Evolutionary conservation across 2,888 invertebrate genomes (phyloP).

Genomic region (Agapostemon virescens): DNA sequence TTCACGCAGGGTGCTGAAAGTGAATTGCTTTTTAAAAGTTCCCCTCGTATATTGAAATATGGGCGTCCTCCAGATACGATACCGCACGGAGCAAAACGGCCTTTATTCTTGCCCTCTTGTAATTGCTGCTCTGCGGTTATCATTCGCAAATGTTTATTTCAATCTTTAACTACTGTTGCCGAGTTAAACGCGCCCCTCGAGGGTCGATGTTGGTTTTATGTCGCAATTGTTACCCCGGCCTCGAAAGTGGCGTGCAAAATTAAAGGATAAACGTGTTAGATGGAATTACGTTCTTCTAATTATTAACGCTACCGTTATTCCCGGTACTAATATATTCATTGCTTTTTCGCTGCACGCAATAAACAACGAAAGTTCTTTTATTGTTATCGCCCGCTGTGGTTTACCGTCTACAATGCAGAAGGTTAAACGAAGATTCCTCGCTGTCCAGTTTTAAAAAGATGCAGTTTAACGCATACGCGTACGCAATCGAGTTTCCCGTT

Average conservation of each 20-base stretch:
- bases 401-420: background rate
- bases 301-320: conserved; percentile 13
- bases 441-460: background rate
- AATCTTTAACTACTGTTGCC: conserved; percentile 37
- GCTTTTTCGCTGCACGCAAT: background rate
- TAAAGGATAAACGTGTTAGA: conserved; percentile 6
- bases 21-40: conserved; percentile 60
- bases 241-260: background rate
- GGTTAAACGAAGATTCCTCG: background rate
- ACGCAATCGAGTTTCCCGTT: background rate
- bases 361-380: background rate
- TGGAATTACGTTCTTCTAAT: background rate
- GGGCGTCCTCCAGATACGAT: conserved; percentile 38
- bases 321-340: background rate
- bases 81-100: conserved; percentile 26
- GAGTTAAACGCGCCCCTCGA: conserved; percentile 9
- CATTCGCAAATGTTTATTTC: conserved; percentile 50
- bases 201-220: conserved; percentile 18
- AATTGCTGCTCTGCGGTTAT: conserved; percentile 43
- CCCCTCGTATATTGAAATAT: conserved; percentile 49
- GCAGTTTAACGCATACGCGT: background rate
- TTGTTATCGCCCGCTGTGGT: background rate
- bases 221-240: background rate
- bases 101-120: conserved; percentile 43
- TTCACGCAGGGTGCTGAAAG: conserved; percentile 52